A percentile compares a stretch with the other conserved stretches of the same genome.
phyloP scores from a whole-genome alignment of 2,797 vertebrate species.

The Smutsia temminckii region DNA sequence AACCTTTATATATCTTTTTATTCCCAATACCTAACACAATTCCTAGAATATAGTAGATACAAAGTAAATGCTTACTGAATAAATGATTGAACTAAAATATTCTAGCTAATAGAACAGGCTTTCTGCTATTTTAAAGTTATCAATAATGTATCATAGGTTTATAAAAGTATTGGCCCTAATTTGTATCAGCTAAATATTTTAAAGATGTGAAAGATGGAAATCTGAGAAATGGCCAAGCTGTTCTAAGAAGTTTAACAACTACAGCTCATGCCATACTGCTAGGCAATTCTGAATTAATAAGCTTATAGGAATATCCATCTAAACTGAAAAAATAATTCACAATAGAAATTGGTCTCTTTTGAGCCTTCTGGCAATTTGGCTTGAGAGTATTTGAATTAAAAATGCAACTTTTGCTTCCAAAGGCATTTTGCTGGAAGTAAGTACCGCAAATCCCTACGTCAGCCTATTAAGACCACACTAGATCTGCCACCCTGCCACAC shows the following conservation, averaged over 20 bases:
- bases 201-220: not conserved
- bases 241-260: not conserved
- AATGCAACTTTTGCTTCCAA: not conserved
- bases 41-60: not conserved
- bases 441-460: not conserved
- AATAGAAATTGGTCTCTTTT: not conserved
- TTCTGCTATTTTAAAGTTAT: not conserved
- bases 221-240: not conserved
- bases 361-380: not conserved
- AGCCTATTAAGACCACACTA: not conserved
- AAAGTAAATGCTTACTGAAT: not conserved
- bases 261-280: not conserved
- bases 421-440: not conserved
- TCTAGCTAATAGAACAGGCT: not conserved
- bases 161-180: not conserved
- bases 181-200: not conserved
- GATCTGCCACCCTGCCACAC: not conserved
- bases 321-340: not conserved
- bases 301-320: not conserved
- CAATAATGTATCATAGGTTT: not conserved
- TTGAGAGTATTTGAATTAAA: not conserved
- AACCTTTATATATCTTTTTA: not conserved
- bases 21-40: not conserved
- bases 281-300: not conserved
- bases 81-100: not conserved